Base-by-base conservation (phyloP, 2,797 vertebrate species). In the Neosilurus mollespiculum region DNA sequence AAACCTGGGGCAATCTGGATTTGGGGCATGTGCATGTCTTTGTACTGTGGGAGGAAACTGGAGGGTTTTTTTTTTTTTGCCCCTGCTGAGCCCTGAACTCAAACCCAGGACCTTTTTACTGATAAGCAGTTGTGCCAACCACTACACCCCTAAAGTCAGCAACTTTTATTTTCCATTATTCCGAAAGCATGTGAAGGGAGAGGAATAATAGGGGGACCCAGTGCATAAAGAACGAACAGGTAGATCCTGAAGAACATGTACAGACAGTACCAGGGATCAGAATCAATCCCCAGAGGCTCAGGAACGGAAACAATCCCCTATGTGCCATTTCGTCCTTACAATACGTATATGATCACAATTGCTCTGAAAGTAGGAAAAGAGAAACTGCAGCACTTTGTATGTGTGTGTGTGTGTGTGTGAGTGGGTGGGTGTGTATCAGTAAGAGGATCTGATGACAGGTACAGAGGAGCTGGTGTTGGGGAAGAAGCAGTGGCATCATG, bases 401-500 rank as follows among this genome's bases (percentile, higher is more conserved):
- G 6, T 75, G 62, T 67, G 61, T 77, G 73, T 59, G 81, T 10
- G 26, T 56, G 90, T 59, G 72, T 66, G 20, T 24, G 56, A 51
- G 8, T 49, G 53, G 34, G 83, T 9, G 71, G 24, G 77, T 70
- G 79, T 59, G 79, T 58, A 67, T 80, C 64, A n/a, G 59, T 59
- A 67, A 37, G 81, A 43, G 66, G 72, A 83, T 86, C 81, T 83
- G 64, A 64, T 91, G 91, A 92, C 87, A 91, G 90, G 91, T 91
- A 89, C 34, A 85, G 88, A 89, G 89, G 77, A 83, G 91, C 62
- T 26, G 18, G 62, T 82, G 61, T 59, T 61, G 54, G 76, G 26
- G 58, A 90, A 89, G 77, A 88, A 34, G 87, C 90, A 90, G 64
- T 69, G 26, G 81, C 90, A 92, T 88, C 91, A 93, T 92, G 91